Conservation (phyloP, 2,888 invertebrate species). For the Heliothis peltigera region DNA sequence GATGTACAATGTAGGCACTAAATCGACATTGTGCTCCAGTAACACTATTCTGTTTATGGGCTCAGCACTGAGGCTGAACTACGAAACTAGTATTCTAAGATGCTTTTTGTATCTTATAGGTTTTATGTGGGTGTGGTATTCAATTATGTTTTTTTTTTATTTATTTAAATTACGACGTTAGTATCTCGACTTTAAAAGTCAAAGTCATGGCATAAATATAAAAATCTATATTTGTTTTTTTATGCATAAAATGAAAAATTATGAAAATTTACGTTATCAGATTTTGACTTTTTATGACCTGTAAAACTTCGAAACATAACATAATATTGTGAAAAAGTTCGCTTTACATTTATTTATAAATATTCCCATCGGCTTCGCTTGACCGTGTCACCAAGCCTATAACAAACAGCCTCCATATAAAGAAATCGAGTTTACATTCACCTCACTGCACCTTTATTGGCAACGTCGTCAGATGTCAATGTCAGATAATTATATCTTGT, state of each 20-base stretch:
- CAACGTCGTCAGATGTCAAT: constrained; percentile 77
- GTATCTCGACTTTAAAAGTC: no score
- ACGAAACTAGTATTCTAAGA: neutral
- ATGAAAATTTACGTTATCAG: no score
- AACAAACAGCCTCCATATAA: constrained; percentile 71
- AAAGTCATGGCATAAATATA: no score
- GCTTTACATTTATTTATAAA: neutral
- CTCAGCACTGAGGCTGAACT: neutral
- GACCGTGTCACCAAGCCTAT: constrained; percentile 42
- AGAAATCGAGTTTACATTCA: constrained; percentile 82
- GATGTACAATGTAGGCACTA: constrained; percentile 1
- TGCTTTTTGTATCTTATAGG: no score
- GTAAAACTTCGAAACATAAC: no score
- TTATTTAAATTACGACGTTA: no score
- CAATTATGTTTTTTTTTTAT: no score
- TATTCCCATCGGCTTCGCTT: constrained; percentile 23
- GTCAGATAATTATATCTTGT: constrained; percentile 67
- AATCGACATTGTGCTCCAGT: constrained; percentile 2
- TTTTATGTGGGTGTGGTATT: no score
- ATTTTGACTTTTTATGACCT: no score
- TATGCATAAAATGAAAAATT: no score
- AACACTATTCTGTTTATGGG: constrained; percentile 1
- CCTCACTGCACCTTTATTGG: constrained; percentile 78
- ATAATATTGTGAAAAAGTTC: no score
- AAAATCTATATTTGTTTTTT: no score